phyloP scores from a whole-genome alignment of 1,140 invertebrate species.

The Bombus pyrosoma region DNA sequence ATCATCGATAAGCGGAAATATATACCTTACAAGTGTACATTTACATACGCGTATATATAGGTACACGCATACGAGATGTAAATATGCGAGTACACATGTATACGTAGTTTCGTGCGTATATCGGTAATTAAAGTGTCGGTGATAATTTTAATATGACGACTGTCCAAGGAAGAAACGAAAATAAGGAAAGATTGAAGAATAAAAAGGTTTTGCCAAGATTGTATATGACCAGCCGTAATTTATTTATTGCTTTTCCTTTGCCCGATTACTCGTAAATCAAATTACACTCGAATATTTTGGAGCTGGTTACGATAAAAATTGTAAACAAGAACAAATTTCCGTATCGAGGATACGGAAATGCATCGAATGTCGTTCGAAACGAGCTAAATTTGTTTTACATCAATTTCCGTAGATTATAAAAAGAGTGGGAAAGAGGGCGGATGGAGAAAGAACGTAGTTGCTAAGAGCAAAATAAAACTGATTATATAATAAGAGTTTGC shows the following conservation, averaged over 20 bases:
- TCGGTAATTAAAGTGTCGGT: slow-evolving; percentile 1
- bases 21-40: background rate
- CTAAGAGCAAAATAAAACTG: background rate
- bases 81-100: background rate
- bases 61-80: background rate
- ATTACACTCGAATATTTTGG: background rate
- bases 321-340: too few relatives aligned
- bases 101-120: background rate
- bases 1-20: background rate
- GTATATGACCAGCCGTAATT: background rate
- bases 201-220: slow-evolving; percentile 24
- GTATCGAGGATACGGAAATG: background rate
- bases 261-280: background rate
- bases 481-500: background rate
- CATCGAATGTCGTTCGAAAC: background rate
- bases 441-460: background rate
- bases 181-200: slow-evolving; percentile 1
- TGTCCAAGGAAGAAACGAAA: slow-evolving; percentile 13
- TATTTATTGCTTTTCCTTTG: background rate
- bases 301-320: background rate
- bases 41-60: background rate
- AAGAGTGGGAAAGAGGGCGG: background rate
- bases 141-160: slow-evolving; percentile 58
- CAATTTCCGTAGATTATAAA: background rate
- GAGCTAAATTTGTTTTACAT: background rate